These are phyloP conservation scores for Prosapia bicincta DNA, from an alignment of 2,888 invertebrate species.

Conservation along the genomic window DNA sequence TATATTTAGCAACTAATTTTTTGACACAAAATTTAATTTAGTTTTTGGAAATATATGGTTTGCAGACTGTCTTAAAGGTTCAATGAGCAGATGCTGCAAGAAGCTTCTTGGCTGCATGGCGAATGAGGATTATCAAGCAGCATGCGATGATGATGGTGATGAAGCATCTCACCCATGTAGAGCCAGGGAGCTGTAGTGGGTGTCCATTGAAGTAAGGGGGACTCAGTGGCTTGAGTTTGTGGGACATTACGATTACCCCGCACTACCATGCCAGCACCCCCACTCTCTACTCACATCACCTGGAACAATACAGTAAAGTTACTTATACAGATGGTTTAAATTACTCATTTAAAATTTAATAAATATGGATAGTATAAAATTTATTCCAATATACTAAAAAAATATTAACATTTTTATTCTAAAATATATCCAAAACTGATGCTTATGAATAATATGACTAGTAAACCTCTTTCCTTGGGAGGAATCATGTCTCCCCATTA, in stretches of 20 bases:
- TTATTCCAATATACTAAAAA: too few species aligned
- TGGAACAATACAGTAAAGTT: slow-evolving; percentile 42
- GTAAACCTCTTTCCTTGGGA: too few species aligned
- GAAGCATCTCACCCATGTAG: slow-evolving; percentile 39
- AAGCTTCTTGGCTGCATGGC: slow-evolving; percentile 37
- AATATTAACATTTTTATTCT: too few species aligned
- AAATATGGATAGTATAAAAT: too few species aligned
- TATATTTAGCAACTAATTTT: background rate
- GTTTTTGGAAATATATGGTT: background rate
- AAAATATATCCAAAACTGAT: too few species aligned
- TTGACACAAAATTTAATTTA: background rate
- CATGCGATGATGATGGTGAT: slow-evolving; percentile 35
- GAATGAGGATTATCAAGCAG: slow-evolving; percentile 36
- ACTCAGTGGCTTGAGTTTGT: slow-evolving; percentile 9
- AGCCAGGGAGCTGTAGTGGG: slow-evolving; percentile 37
- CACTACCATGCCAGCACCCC: slow-evolving; percentile 20
- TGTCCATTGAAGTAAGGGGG: slow-evolving; percentile 31
- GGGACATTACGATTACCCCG: background rate
- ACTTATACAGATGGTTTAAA: too few species aligned
- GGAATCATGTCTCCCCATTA: too few species aligned
- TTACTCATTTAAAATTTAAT: too few species aligned
- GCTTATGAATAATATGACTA: too few species aligned
- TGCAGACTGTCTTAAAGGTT: slow-evolving; percentile 36
- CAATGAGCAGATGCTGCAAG: slow-evolving; percentile 42
- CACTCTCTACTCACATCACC: slow-evolving; percentile 54